These are phyloP conservation scores for Panorpa germanica DNA, from an alignment of 2,888 invertebrate genomes.

Conservation along the genomic window DNA sequence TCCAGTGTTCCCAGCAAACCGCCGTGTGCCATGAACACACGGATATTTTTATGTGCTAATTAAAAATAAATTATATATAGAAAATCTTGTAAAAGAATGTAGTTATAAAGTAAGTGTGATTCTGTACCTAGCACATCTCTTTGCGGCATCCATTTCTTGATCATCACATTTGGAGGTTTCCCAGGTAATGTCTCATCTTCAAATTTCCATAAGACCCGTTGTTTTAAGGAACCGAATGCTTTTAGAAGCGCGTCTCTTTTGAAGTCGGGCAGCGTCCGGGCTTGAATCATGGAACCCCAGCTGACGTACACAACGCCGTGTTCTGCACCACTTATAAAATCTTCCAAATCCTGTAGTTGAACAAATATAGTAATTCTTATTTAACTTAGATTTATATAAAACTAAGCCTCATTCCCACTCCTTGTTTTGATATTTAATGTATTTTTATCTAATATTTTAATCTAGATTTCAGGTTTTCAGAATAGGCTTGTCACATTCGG, in stretches of 20 bases:
- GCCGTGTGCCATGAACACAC: constrained; percentile 37
- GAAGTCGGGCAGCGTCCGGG: constrained; percentile 32
- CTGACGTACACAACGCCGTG: constrained; percentile 48
- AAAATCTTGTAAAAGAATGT: constrained; percentile 1
- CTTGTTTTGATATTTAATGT: background rate
- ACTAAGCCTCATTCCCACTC: background rate
- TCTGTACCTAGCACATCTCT: constrained; percentile 44
- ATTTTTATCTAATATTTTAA: background rate
- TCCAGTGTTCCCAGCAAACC: constrained; percentile 39
- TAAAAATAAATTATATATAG: constrained; percentile 14
- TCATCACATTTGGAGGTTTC: constrained; percentile 38
- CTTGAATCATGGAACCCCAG: constrained; percentile 49
- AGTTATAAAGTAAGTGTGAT: background rate
- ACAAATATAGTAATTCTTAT: background rate
- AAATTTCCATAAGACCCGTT: constrained; percentile 52
- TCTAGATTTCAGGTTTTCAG: too few relatives aligned
- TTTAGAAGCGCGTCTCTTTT: constrained; percentile 33
- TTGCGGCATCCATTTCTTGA: constrained; percentile 52
- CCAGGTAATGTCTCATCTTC: constrained; percentile 37
- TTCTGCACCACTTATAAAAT: constrained; percentile 37
- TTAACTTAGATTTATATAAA: constrained; percentile 10
- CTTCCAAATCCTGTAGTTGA: constrained; percentile 28
- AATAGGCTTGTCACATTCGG: too few relatives aligned
- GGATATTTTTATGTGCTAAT: constrained; percentile 36
- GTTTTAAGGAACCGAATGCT: constrained; percentile 32